phyloP scores from a whole-genome alignment of 2,888 invertebrate species.

The Metallyticus violacea region DNA sequence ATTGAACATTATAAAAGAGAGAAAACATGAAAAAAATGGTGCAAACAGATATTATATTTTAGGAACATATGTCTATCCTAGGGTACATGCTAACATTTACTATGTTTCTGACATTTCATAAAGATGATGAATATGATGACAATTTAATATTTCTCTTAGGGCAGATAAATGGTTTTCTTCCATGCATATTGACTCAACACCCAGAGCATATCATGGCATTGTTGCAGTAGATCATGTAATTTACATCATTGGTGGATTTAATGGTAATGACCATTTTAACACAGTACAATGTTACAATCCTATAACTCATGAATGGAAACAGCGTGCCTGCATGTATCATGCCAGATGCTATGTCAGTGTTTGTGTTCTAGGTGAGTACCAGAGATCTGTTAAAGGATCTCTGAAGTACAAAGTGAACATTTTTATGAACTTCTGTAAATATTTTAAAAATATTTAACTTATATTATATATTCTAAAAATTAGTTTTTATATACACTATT shows the following conservation, averaged over 20 bases:
- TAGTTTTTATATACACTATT: too few relatives aligned
- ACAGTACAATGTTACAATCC: constrained; percentile 45
- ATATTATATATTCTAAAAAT: too few relatives aligned
- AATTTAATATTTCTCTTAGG: constrained; percentile 4
- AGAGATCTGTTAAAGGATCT: not conserved
- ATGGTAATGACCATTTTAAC: constrained; percentile 47
- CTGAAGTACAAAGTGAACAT: not conserved
- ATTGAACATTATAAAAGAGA: too few relatives aligned
- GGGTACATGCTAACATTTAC: too few relatives aligned
- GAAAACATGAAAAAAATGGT: too few relatives aligned
- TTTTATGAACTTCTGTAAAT: too few relatives aligned
- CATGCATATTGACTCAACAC: constrained; percentile 62
- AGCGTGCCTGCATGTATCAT: constrained; percentile 48
- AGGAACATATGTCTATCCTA: too few relatives aligned
- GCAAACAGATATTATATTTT: too few relatives aligned
- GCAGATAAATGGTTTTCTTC: constrained; percentile 70
- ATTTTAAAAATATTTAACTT: too few relatives aligned
- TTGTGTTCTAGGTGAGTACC: constrained; percentile 57
- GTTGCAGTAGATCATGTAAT: constrained; percentile 42
- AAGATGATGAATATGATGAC: not conserved
- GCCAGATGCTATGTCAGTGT: constrained; percentile 65
- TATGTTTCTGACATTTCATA: too few relatives aligned
- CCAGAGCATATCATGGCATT: constrained; percentile 77
- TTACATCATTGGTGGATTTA: constrained; percentile 51
- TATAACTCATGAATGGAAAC: constrained; percentile 42